Base-by-base conservation (phyloP, 2,113 vertebrate species). In the Barbus barbus region DNA sequence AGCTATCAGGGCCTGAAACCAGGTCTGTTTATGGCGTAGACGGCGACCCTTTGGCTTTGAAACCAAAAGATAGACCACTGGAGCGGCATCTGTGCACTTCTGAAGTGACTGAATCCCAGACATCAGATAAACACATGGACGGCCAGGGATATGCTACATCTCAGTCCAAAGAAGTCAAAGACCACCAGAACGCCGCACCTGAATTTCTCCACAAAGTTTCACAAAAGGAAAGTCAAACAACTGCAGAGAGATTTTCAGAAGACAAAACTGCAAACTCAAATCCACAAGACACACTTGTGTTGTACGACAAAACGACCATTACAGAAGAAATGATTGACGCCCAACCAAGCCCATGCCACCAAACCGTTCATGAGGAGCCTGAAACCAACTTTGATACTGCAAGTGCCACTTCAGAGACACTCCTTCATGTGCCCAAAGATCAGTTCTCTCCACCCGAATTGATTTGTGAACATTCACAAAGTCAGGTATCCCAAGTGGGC, bases 111-210 rank as follows among this genome's bases (percentile, higher is more conserved):
- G 48, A 87, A 87, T 77, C 31, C 44, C 41, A 74, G 87, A 67
- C 86, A 89, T 90, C 92, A 88, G 86, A 84, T 75, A 85, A 88
- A 88, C 88, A 85, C 80, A 56, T 76, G 82, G 73, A 86, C 28
- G 41, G 61, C 87, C 85, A 90, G 58, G 90, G 89, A 83, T 67
- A 20, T 24, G 67, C 76, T 51, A 91, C 89, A 78, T 83, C 86
- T 80, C 84, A 90, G 80, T 89, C 80, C 65, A 89, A 84, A 73
- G 74, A 82, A 78, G 14, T 22, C 38, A 78, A 48, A 71, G 38
- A 51, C 41, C 73, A 3, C 81, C 77, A 67, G 56, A 82, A 36
- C 9, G 13, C 26, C n/a, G 24, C 38, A 74, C 69, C 79, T 76
- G 60, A 78, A 51, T 61, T 73, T 60, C 20, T 61, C 48, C 41